Evolutionary conservation across 2,888 invertebrate species (phyloP), one percentile per base, ranked within the genome.

Genomic region (Patella ulyssiponensis): DNA sequence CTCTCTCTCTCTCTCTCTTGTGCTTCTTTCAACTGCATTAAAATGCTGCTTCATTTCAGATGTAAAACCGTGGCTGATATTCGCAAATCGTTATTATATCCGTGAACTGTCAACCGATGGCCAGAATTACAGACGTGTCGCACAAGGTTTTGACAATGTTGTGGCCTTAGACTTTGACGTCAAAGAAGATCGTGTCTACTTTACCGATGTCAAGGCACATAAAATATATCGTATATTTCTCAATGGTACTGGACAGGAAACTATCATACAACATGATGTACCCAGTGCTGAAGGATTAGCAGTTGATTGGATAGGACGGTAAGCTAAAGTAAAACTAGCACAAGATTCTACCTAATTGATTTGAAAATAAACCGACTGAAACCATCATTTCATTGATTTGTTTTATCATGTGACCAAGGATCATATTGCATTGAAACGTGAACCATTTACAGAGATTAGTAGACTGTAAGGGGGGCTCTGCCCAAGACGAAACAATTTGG

Each of bases 131-230:
- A 93, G 98, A 20, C 95, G 98, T 87, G 89, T 93, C 44, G 96
- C 97, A 88, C 97, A 98, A 91, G 98, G 98, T 90, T 94, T 99
- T 33, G 96, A 97, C 93, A 99, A 98, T 90, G 98, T 98, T 0
- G 98, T 99, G 0, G 88, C 89, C 3, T 77, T 91, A 33, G 90
- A 90, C 80, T 88, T 88, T 74, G 87, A 90, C 79, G 85, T 86
- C 56, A 71, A 75, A 15, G 87, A 90, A 27, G 82, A 88, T 33
- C 81, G 84, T 71, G 76, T 90, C 23, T 91, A 90, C 81, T 87
- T 89, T 71, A 85, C 87, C 1, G 90, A 91, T 74, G 87, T 87
- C 1, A 84, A 84, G 52, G 82, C 84, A 5, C 84, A 84, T 54
- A 85, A 86, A 74, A 88, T 91, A 52, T 84, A 87, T 79, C 80